phyloP scores from a whole-genome alignment of 2,113 vertebrate genomes.

The Psophia crepitans region DNA sequence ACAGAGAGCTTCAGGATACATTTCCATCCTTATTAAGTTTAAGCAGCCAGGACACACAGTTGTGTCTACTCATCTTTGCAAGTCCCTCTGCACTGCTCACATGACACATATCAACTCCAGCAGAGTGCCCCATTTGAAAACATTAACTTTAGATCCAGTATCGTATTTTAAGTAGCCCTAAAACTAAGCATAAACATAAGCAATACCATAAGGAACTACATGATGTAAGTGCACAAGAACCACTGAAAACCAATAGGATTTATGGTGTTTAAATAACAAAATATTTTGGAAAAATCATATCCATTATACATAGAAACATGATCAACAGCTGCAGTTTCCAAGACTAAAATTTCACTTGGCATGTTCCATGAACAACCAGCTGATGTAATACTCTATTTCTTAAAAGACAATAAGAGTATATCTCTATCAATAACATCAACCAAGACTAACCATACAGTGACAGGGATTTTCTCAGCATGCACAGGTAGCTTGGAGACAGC shows the following conservation, averaged over 20 bases:
- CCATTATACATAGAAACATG: fast-evolving
- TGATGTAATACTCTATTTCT: not conserved
- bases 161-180: not conserved
- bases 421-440: not conserved
- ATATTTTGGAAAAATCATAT: not conserved
- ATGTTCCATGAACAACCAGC: not conserved
- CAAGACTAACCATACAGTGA: not conserved
- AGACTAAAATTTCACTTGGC: not conserved
- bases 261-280: not conserved
- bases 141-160: not conserved
- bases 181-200: not conserved
- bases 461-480: not conserved
- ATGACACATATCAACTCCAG: not conserved
- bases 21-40: not conserved
- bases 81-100: not conserved
- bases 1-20: not conserved
- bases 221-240: not conserved
- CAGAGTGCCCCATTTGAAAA: not conserved
- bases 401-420: not conserved
- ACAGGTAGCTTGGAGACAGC: not conserved
- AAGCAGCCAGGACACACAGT: not conserved
- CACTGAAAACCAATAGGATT: not conserved
- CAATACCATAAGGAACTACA: not conserved
- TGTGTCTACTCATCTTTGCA: not conserved
- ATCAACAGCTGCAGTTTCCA: not conserved